Evolutionary conservation across 2,113 vertebrate genomes (phyloP), one percentile per base, ranked within the genome.

Genomic region (Pomatostomus ruficeps): DNA sequence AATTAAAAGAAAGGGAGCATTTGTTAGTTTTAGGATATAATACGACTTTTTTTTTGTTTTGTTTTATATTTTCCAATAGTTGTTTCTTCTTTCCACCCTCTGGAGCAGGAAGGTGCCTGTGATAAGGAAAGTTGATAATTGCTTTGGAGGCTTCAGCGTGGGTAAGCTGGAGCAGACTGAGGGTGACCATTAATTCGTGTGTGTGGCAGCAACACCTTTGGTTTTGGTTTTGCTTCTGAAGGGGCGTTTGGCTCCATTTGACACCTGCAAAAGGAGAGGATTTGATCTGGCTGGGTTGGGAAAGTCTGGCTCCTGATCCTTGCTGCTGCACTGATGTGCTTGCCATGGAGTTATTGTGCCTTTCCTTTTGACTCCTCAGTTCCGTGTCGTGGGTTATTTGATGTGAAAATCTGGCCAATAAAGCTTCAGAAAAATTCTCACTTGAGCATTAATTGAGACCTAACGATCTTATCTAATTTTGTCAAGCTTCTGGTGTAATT

Each of bases 31-130:
- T 23, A 48, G 25, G 25, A 45, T 36, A 52, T 68, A 15, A 35
- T 40, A 25, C 7, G 58, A 17, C 9, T 21, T 51, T 43, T 51
- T 43, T 36, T 63, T 26, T 5, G 11, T 7, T 55, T 76, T 45
- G 17, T 15, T 83, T 48, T 36, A 6, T 52, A 6, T 24, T 67
- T 90, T 89, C 19, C 4, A 31, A 0, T 45, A 43, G 7, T 31
- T 80, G 3, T 4, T 66, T 23, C 20, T 80, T 72, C 21, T 77
- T 86, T 81, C 57, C 8, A 42, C 13, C 3, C 10, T 24, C 33
- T 74, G 14, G 13, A 31, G 16, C 28, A 68, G 12, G 8, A 35
- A 24, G 10, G 12, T 83, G 36, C 10, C 52, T 0, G 0, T 12
- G 24, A 11, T 73, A 33, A 63, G 24, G 9, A 9, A 63, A 80